Base-by-base conservation (phyloP, 2,888 invertebrate genomes). In the Gari tellinella region DNA sequence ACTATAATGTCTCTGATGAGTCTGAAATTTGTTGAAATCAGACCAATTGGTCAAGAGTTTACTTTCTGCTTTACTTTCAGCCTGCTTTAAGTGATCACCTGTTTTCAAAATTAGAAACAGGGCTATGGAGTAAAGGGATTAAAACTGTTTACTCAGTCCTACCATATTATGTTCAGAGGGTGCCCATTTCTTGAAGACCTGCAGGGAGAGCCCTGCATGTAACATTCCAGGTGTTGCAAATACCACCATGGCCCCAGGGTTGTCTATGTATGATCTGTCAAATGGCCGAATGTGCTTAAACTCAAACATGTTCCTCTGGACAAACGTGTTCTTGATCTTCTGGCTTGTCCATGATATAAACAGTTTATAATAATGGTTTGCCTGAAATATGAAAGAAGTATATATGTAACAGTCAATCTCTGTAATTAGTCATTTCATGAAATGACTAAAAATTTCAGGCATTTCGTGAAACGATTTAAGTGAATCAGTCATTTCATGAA, bases 291-390 rank as follows among this genome's bases (percentile, higher is more conserved):
- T 99, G 89, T 99, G 99, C 91, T 99, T 99, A 89, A 99, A 99
- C 91, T 99, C 99, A 94, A 99, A 99, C 99, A 99, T 99, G 90
- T 99, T 99, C 80, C 99, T 94, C 87, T 99, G 97, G 0, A 99
- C 99, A 93, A 99, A 99, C 0, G 99, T 99, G 92, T 98, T 97
- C 72, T 99, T 95, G 63, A 99, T 99, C 93, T 99, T 99, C 90
- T 99, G 98, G 93, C 99, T 99, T 0, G 99, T 99, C 99, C 99
- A 99, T 2, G 99, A 98, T 73, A 99, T 99, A 87, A 99, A 99
- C 96, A 99, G 96, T 93, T 99, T 99, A 92, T 99, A 99, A 92
- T 99, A 99, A 92, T 99, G 97, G 88, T 98, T 99, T 0, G 99
- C 99, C 92, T 93, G 84, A 8, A 88, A 82, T 64, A 61, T 15